Evolutionary conservation across 2,888 invertebrate species (phyloP), one percentile per base, ranked within the genome.

Genomic region (Orgyia antiqua): DNA sequence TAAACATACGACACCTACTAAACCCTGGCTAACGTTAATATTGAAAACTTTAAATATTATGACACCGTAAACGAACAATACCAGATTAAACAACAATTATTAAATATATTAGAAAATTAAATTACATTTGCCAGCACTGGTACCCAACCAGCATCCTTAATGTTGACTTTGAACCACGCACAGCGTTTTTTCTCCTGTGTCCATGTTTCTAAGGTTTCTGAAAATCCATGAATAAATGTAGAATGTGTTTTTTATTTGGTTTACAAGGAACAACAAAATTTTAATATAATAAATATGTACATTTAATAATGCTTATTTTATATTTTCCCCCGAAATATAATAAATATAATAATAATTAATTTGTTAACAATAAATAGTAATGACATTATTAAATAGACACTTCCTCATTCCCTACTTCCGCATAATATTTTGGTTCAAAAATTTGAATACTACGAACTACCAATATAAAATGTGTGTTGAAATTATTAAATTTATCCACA

Each of bases 121-220:
- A 61, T 62, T 78, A 92, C 93, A 77, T 91, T 88, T 4, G 91
- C 89, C 44, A 96, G 77, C 42, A 91, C 61, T 9, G 95, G 95
- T 19, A 96, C 89, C 93, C 93, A 93, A 9, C 88, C 87, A 2
- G 92, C 87, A 58, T 94, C 89, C 39, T 89, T 76, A 23, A 91
- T 88, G 57, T 89, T 77, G 0, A 96, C 91, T 64, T 90, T 90
- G 64, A 96, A 95, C 96, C 96, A 96, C 49, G 95, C 90, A 13
- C 92, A 91, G 33, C 93, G 87, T 51, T 88, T 89, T 7, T 89
- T 88, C 29, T 88, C 87, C 23, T 83, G 71, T 24, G 58, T 74
- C 95, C 95, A 96, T 50, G 80, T 76, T 20, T 80, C 72, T 17
- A 95, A 62, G 0, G 95, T 94, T 51, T 88, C 95, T 95, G 64